These are phyloP conservation scores for Hesperophylax magnus DNA, from an alignment of 1,140 invertebrate species.

Conservation along the genomic window DNA sequence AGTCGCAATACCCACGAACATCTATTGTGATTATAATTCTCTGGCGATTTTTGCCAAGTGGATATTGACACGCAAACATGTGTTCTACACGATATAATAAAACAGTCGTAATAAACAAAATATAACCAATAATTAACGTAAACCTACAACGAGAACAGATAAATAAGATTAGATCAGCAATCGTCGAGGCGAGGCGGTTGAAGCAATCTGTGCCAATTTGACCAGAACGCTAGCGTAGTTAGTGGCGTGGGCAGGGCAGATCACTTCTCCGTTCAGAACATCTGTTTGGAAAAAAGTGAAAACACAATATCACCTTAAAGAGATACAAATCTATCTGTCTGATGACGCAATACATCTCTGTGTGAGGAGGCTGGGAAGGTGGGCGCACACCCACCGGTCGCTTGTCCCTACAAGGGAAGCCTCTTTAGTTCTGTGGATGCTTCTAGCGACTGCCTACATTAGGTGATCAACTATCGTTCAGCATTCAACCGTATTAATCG, in stretches of 20 bases:
- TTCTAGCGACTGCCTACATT: constrained; percentile 8
- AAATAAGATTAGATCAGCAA: not conserved
- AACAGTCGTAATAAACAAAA: not conserved
- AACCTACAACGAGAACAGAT: not conserved
- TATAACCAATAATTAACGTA: not conserved
- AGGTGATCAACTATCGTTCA: not conserved
- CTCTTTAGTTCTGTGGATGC: not conserved
- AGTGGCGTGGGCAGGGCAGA: not conserved
- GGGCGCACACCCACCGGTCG: not conserved
- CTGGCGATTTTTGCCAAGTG: too few relatives aligned
- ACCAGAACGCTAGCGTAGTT: not conserved
- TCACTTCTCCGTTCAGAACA: constrained; percentile 5
- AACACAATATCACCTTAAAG: constrained; percentile 35
- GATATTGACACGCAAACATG: not conserved
- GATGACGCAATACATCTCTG: too few relatives aligned
- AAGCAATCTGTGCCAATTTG: too few relatives aligned
- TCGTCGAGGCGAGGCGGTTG: not conserved
- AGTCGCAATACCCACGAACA: too few relatives aligned
- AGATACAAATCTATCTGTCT: constrained; percentile 10
- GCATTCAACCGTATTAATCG: not conserved
- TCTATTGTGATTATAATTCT: too few relatives aligned
- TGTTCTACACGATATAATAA: not conserved
- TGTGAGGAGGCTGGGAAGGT: not conserved
- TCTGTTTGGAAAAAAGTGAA: constrained; percentile 33
- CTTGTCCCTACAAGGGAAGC: constrained; percentile 15